phyloP scores from a whole-genome alignment of 1,140 invertebrate genomes.

The Dendrolimus punctatus region DNA sequence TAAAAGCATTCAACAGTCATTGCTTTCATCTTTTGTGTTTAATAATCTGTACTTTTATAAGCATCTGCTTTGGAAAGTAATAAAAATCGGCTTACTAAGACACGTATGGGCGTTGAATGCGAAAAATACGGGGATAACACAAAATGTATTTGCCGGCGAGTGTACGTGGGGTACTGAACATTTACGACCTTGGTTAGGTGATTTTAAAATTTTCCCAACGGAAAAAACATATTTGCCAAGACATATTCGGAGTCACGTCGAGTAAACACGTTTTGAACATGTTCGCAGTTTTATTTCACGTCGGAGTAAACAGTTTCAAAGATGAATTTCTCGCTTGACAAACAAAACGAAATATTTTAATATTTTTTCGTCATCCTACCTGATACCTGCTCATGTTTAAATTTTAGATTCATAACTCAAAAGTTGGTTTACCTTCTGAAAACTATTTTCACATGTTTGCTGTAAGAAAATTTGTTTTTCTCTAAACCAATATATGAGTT shows the following conservation, averaged over 20 bases:
- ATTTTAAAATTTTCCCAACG: conserved; percentile 16
- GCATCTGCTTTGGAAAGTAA: conserved; percentile 40
- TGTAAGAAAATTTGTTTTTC: too few species aligned
- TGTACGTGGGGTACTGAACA: too few species aligned
- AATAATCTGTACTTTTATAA: conserved; percentile 33
- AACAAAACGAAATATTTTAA: conserved; percentile 35
- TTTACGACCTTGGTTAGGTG: conserved; percentile 1
- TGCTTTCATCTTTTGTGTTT: conserved; percentile 22
- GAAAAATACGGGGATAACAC: conserved; percentile 20
- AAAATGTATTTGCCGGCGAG: conserved; percentile 14
- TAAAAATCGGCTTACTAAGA: conserved; percentile 44
- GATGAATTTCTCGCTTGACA: conserved; percentile 32
- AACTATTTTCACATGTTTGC: conserved; percentile 1
- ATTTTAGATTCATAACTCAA: not conserved
- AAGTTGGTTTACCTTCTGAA: conserved; percentile 1
- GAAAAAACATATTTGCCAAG: conserved; percentile 25
- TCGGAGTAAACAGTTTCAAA: conserved; percentile 32
- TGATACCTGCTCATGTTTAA: too few species aligned
- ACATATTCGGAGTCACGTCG: conserved; percentile 22
- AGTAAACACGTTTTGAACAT: conserved; percentile 33
- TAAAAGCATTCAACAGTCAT: conserved; percentile 14
- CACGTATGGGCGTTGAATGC: conserved; percentile 29
- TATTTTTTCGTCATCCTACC: conserved; percentile 15
- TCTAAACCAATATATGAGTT: too few species aligned
- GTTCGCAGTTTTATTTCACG: conserved; percentile 39